Percentiles rank a stretch among this genome's conserved stretches.
Evolutionary conservation across 2,888 invertebrate genomes (phyloP).

Genomic region (Operophtera brumata): DNA sequence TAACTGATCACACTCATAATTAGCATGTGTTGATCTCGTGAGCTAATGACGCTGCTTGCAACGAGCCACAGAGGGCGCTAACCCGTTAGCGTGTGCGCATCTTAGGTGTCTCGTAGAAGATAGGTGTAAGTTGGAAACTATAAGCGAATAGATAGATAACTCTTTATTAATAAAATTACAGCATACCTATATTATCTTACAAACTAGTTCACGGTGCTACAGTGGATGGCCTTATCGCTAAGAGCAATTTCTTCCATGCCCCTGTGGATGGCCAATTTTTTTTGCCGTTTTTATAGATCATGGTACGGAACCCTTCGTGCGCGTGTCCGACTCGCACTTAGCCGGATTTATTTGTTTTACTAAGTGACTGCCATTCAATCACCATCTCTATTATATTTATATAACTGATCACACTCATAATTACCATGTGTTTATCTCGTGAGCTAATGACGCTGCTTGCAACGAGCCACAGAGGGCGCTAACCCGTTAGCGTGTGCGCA

Average conservation of each 20-base stretch:
- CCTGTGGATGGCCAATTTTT: no score
- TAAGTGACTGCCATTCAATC: no score
- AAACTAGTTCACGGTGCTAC: no score
- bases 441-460: conserved; percentile 13
- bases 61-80: conserved; percentile 37
- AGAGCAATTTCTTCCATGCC: no score
- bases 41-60: conserved; percentile 13
- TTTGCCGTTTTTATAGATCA: no score
- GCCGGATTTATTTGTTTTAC: no score
- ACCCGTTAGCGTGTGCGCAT: conserved; percentile 33
- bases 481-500: conserved; percentile 33
- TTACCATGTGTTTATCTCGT: conserved; percentile 19
- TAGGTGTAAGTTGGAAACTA: conserved; percentile 9
- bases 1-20: conserved; percentile 27
- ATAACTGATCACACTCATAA: conserved; percentile 26
- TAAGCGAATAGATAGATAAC: no score
- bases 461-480: conserved; percentile 37
- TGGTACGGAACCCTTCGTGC: no score
- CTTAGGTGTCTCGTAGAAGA: background rate
- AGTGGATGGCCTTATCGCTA: no score
- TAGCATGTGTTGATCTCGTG: conserved; percentile 17
- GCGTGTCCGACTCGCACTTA: no score
- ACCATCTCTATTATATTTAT: conserved; percentile 12
- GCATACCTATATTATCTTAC: no score
- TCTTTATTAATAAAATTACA: no score